Evolutionary conservation across 2,888 invertebrate genomes (phyloP).

Genomic region (Leptinotarsa rubiginosa): DNA sequence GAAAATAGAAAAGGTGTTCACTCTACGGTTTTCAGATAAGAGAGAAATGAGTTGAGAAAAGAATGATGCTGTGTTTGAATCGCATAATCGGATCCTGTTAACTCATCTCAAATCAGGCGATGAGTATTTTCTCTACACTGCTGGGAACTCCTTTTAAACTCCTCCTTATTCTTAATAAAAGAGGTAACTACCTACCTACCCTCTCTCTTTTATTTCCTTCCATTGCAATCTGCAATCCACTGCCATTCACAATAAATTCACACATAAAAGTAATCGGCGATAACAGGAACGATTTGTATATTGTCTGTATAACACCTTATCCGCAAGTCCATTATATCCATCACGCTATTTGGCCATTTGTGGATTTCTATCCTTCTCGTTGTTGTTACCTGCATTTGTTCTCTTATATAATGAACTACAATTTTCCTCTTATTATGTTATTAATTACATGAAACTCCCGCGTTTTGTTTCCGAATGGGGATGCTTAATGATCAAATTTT

Average conservation of each 20-base stretch:
- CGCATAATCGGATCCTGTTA: too few species aligned
- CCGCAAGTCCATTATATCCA: constrained; percentile 45
- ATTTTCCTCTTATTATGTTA: constrained; percentile 43
- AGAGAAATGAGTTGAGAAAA: too few species aligned
- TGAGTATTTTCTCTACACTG: too few species aligned
- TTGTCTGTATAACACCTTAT: constrained; percentile 43
- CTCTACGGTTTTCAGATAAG: too few species aligned
- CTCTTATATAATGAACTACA: constrained; percentile 39
- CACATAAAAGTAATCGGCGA: constrained; percentile 38
- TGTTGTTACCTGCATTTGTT: constrained; percentile 48
- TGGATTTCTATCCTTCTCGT: constrained; percentile 47
- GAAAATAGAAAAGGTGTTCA: too few species aligned
- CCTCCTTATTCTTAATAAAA: not conserved
- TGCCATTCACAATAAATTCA: constrained; percentile 23
- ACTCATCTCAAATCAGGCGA: too few species aligned
- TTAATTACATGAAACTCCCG: constrained; percentile 35
- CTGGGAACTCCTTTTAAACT: not conserved
- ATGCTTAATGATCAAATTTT: constrained; percentile 36
- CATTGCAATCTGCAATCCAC: not conserved
- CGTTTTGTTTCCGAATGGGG: constrained; percentile 35
- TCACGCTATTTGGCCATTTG: constrained; percentile 54
- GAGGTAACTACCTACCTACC: too few species aligned
- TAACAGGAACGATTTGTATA: constrained; percentile 39
- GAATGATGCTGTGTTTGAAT: too few species aligned
- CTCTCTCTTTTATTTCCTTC: too few species aligned